Conservation (phyloP, 2,113 vertebrate genomes). For the Myiagra hebetior region DNA sequence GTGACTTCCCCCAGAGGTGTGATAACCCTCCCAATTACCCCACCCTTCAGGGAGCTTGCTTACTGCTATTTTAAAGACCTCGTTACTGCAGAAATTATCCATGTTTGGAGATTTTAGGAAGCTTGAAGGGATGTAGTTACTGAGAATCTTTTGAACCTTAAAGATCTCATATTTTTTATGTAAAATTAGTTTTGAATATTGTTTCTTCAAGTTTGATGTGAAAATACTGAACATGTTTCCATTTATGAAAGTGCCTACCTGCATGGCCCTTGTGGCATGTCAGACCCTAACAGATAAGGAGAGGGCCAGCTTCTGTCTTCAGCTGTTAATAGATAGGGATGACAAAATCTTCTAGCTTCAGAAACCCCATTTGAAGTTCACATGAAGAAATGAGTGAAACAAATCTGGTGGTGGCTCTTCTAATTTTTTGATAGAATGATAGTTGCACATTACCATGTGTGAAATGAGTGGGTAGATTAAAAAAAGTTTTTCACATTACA, state of each 20-base stretch:
- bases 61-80: neutral
- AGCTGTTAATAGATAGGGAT: neutral
- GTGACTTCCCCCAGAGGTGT: slow-evolving; percentile 36
- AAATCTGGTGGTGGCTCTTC: neutral
- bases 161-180: neutral
- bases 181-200: neutral
- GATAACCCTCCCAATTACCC: slow-evolving; percentile 6
- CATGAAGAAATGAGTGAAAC: neutral
- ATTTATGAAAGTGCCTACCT: neutral
- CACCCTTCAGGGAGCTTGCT: neutral
- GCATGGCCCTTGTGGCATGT: fast-evolving
- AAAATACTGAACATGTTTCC: neutral
- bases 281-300: neutral
- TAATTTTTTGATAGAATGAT: slow-evolving; percentile 5
- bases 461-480: neutral
- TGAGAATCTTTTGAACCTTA: neutral
- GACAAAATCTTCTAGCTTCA: neutral
- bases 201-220: neutral
- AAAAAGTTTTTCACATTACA: neutral
- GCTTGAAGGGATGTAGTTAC: neutral
- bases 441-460: neutral
- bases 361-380: neutral
- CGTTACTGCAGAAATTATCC: neutral
- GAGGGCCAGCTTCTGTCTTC: neutral
- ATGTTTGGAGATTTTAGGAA: neutral